phyloP scores from a whole-genome alignment of 2,888 invertebrate species.

The Drosophila leonis region DNA sequence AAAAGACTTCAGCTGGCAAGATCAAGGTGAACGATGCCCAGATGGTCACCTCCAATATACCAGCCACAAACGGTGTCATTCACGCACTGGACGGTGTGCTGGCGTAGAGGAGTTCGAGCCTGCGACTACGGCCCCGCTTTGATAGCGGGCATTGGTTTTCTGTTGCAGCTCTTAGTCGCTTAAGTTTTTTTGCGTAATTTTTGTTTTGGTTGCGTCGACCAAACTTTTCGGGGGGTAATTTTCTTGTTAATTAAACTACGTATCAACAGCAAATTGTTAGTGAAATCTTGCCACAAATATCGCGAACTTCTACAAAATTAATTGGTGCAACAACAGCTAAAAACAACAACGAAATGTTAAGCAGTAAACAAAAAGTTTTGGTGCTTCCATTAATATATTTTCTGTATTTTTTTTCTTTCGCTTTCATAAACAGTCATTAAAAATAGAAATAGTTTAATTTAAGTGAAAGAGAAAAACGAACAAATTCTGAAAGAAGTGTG shows the following conservation, averaged over 20 bases:
- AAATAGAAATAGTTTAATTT: constrained; percentile 77
- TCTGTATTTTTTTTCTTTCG: constrained; percentile 64
- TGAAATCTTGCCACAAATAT: constrained; percentile 78
- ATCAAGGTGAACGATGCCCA: constrained; percentile 93
- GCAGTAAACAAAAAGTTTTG: constrained; percentile 57
- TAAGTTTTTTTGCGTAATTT: constrained; percentile 19
- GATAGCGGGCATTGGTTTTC: constrained; percentile 30
- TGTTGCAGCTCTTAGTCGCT: constrained; percentile 45
- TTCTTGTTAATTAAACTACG: constrained; percentile 36
- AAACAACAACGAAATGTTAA: constrained; percentile 27
- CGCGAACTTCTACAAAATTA: constrained; percentile 49
- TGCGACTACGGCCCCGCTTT: constrained; percentile 15
- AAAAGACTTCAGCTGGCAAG: constrained; percentile 91
- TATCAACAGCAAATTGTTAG: constrained; percentile 57
- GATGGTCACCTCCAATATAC: constrained; percentile 93
- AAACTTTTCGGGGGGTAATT: constrained; percentile 51
- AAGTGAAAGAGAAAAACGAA: constrained; percentile 56
- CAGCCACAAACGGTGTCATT: constrained; percentile 94
- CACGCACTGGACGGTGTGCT: constrained; percentile 92
- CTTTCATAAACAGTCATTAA: constrained; percentile 80
- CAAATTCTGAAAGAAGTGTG: constrained; percentile 18
- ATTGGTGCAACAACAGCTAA: constrained; percentile 55
- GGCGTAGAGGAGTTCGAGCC: constrained; percentile 84
- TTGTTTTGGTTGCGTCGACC: constrained; percentile 46
- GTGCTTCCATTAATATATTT: constrained; percentile 74